Evolutionary conservation across 2,888 invertebrate genomes (phyloP), one percentile per base, ranked within the genome.

Genomic region (Chromoteleia sp.): DNA sequence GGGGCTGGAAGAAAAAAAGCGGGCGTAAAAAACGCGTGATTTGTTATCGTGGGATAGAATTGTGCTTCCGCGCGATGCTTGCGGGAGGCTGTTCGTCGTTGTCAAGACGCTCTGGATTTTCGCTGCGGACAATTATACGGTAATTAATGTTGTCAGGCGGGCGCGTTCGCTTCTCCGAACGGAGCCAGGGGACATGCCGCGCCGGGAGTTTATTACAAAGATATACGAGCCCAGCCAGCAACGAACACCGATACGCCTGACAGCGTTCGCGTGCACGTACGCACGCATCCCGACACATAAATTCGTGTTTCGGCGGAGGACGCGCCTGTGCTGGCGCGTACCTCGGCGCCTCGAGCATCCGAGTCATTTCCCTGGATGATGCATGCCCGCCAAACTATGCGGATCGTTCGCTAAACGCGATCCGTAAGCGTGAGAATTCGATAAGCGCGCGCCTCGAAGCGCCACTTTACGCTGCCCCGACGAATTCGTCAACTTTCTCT

Each of bases 121-220:
- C 86, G 86, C 81, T 78, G 82, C 75, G 83, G 83, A 85, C 85
- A 86, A 86, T 88, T 88, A 87, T 86, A 84, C 84, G 77, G 86
- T 87, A 88, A 88, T 88, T 88, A 88, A 87, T 88, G 86, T 85
- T 84, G 85, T 77, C 85, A 83, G 84, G 84, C 83, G 48, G 70
- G 56, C 75, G 63, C 84, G 73, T 81, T 81, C 80, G 82, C 82
- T 83, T 84, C 83, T 81, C 78, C 78, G 83, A 85, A 85, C 82
- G 84, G 82, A 77, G 61, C 45, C 25, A 77, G 65, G 59, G 83
- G 81, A 81, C 82, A 83, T 29, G 61, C 74, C 48, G 56, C 43
- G 61, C 63, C 63, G 78, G 77, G 86, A 88, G 87, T 88, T 88
- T 87, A 88, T 88, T 88, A 86, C 87, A 87, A 88, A 87, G 86